Conservation (phyloP, 2,113 vertebrate genomes). For the Phocoena phocoena region DNA sequence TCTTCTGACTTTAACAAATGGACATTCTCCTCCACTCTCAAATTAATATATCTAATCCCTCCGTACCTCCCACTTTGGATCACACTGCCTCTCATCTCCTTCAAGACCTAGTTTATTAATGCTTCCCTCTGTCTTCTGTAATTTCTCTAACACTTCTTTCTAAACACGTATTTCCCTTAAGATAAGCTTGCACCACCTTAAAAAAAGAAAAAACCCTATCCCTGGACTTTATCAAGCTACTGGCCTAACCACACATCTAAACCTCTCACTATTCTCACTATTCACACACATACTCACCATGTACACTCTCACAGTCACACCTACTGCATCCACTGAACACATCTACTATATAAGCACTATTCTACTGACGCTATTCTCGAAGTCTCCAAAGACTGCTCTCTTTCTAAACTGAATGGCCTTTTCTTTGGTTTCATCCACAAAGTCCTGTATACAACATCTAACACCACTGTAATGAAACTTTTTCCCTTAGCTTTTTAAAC, state of each 20-base stretch:
- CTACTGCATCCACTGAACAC: not conserved
- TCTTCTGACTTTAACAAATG: conserved; percentile 1
- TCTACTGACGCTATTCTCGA: not conserved
- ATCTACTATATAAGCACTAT: not conserved
- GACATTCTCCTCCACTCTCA: not conserved
- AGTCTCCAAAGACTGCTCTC: not conserved
- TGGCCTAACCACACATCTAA: not conserved
- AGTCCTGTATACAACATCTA: not conserved
- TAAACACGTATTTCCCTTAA: not conserved
- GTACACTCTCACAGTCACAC: not conserved
- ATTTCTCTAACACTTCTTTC: conserved; percentile 8
- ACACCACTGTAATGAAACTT: not conserved
- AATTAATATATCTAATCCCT: not conserved
- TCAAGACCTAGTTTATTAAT: not conserved
- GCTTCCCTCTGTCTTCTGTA: not conserved
- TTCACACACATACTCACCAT: not conserved
- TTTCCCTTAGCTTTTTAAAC: not conserved
- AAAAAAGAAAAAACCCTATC: not conserved
- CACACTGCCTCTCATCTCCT: not conserved
- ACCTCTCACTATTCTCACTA: not conserved
- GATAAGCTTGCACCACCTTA: not conserved
- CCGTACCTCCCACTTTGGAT: not conserved
- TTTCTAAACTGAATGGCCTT: not conserved
- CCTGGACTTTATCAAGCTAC: conserved; percentile 28
- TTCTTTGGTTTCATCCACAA: not conserved